Conservation (phyloP, 2,888 invertebrate species). For the Micoletzkya japonica region DNA sequence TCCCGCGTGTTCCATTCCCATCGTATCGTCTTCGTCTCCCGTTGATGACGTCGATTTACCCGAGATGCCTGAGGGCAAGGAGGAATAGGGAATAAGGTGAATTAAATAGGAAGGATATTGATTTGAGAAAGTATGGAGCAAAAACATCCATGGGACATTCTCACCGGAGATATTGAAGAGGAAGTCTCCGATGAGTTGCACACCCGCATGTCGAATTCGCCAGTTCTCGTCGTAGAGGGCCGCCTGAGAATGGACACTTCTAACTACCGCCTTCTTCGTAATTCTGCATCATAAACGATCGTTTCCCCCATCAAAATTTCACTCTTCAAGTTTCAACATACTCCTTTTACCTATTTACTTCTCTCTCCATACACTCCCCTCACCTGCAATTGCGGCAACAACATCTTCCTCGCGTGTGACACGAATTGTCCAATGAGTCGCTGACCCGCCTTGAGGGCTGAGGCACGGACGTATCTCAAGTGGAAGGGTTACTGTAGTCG, state of each 20-base stretch:
- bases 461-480: constrained; percentile 83
- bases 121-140: neutral
- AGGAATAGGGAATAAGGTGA: neutral
- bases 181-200: constrained; percentile 90
- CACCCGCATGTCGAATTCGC: constrained; percentile 89
- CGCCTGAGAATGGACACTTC: no score
- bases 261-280: no score
- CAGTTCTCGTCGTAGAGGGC: constrained; percentile 98
- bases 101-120: neutral
- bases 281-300: no score
- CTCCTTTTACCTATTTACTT: no score
- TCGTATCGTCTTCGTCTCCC: constrained; percentile 91
- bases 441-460: constrained; percentile 93
- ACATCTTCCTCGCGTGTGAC: constrained; percentile 71
- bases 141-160: neutral
- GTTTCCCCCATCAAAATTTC: no score
- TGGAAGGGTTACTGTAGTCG: no score
- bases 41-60: constrained; percentile 99
- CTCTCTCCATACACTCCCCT: neutral
- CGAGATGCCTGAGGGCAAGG: constrained; percentile 73
- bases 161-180: constrained; percentile 93
- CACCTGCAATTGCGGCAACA: constrained; percentile 86
- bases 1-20: constrained; percentile 94
- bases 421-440: constrained; percentile 94
- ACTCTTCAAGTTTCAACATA: no score